phyloP scores from a whole-genome alignment of 2,113 vertebrate species.

The Dinomys branickii region DNA sequence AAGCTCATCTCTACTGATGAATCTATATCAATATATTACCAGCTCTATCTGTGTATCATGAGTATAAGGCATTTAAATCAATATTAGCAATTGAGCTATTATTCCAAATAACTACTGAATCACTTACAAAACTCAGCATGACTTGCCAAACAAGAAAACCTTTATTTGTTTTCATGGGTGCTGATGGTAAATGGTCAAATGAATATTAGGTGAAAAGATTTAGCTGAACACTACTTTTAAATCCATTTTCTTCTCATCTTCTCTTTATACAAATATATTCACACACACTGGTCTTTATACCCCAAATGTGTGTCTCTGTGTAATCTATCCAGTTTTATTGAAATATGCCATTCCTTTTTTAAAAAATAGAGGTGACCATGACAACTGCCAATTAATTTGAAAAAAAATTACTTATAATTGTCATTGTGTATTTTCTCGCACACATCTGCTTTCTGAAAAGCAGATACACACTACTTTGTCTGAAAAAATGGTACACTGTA shows the following conservation, averaged over 20 bases:
- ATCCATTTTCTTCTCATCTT: not conserved
- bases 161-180: constrained; percentile 3
- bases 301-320: not conserved
- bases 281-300: not conserved
- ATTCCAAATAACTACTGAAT: not conserved
- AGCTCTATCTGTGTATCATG: not conserved
- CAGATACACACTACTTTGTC: not conserved
- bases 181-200: not conserved
- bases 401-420: not conserved
- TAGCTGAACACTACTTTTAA: not conserved
- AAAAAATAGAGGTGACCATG: not conserved
- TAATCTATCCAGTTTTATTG: not conserved
- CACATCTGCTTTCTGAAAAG: not conserved
- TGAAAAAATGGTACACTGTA: not conserved
- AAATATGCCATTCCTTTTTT: not conserved
- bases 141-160: not conserved
- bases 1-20: not conserved
- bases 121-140: not conserved
- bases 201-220: not conserved
- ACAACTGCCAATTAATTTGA: not conserved
- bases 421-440: constrained; percentile 17
- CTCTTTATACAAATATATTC: not conserved
- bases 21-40: not conserved
- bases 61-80: constrained; percentile 21
- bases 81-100: not conserved